Percentiles rank a stretch among this genome's conserved stretches.
Conservation (phyloP, 2,888 invertebrate species). For the Spisula subtruncata region DNA sequence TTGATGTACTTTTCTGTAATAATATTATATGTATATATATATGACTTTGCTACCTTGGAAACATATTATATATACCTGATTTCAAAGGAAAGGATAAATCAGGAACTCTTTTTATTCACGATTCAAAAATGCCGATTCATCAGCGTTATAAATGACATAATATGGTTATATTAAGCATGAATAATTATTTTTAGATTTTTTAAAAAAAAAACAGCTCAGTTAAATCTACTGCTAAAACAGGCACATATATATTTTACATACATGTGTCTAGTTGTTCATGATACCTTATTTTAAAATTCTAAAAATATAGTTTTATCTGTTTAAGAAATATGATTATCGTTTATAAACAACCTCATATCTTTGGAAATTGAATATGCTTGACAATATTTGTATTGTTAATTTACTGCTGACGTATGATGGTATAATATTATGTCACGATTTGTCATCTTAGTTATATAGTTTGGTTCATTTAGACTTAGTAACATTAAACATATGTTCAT, state of each 20-base stretch:
- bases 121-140: too few relatives aligned
- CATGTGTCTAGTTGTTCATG: not conserved
- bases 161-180: too few relatives aligned
- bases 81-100: too few relatives aligned
- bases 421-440: not conserved
- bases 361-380: not conserved
- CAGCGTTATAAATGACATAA: too few relatives aligned
- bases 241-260: not conserved
- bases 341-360: not conserved
- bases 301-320: not conserved
- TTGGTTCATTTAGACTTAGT: not conserved
- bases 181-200: too few relatives aligned
- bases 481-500: not conserved
- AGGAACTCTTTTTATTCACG: too few relatives aligned
- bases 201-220: too few relatives aligned
- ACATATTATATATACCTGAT: too few relatives aligned
- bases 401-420: not conserved
- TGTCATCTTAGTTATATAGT: not conserved
- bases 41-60: too few relatives aligned
- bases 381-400: constrained; percentile 1
- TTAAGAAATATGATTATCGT: not conserved
- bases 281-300: not conserved
- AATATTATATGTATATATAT: not conserved
- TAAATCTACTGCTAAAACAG: not conserved
- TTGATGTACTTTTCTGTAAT: too few relatives aligned